A percentile compares a stretch with the other conserved stretches of the same genome.
These are phyloP conservation scores for Nezara viridula DNA, from an alignment of 2,888 invertebrate genomes.

Conservation along the genomic window DNA sequence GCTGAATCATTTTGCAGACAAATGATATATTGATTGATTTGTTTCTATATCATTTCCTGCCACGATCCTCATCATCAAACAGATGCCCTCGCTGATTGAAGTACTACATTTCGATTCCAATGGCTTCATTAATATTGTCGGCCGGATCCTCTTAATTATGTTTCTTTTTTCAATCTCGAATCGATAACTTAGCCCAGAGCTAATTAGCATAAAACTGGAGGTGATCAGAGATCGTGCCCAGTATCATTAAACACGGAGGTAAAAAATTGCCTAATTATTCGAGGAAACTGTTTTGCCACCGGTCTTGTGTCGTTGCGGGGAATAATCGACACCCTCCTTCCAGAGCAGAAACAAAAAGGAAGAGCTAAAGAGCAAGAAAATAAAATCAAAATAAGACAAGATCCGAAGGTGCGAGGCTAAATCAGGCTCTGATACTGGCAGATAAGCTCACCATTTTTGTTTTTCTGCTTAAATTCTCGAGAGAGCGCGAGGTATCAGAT, in stretches of 20 bases:
- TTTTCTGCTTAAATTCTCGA: slow-evolving; percentile 50
- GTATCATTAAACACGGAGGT: slow-evolving; percentile 11
- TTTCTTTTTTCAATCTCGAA: slow-evolving; percentile 12
- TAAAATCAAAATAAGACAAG: background rate
- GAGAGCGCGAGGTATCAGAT: background rate
- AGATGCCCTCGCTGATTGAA: background rate
- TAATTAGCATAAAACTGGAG: slow-evolving; percentile 36
- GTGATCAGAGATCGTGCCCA: background rate
- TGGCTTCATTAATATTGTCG: slow-evolving; percentile 25
- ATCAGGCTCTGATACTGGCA: slow-evolving; percentile 40
- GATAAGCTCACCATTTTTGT: slow-evolving; percentile 51
- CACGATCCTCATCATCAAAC: background rate
- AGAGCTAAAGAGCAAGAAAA: background rate
- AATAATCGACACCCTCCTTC: slow-evolving; percentile 10
- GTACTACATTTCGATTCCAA: background rate
- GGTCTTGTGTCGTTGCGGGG: background rate
- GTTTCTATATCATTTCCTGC: background rate
- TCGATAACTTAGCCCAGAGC: background rate
- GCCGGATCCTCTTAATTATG: background rate
- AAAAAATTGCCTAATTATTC: slow-evolving; percentile 49
- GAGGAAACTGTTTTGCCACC: slow-evolving; percentile 45
- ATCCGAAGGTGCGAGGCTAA: slow-evolving; percentile 50
- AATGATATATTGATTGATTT: background rate
- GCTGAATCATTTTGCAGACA: background rate
- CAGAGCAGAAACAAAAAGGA: slow-evolving; percentile 2